Base-by-base conservation (phyloP, 2,888 invertebrate genomes). In the Hirtodrosophila confusa region DNA sequence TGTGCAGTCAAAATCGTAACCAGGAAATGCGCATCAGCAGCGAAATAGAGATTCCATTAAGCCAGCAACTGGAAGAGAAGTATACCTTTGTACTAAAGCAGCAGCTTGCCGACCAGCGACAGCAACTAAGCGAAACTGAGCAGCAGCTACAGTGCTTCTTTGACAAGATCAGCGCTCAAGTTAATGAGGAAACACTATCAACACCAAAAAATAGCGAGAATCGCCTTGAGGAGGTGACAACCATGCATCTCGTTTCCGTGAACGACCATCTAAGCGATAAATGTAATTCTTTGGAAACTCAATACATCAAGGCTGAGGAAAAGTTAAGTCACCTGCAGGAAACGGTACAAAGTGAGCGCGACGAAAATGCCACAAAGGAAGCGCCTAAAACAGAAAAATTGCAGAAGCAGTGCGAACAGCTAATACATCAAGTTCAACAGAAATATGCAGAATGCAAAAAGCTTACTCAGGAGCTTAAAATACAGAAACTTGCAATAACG, bases 141-240 rank as follows among this genome's bases (percentile, higher is more conserved):
- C 4, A 31, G 12, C n/a, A 57, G 8, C 6, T 69, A 10, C 17
- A 41, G 2, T 3, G 35, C 23, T 61, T 61, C 9, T 12, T 58
- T 6, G 8, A 29, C 2, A 23, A 24, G 8, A 23, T 58, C 3
- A n/a, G 2, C 1, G 8, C n/a, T 10, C 40, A 35, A 10, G 3
- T 58, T 8, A 7, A 40, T n/a, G 8, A 8, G 10, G 11, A 40
- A 4, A 7, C 6, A 10, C 3, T 3, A 31, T 9, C 6, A 39
- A 10, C 12, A 3, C 5, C 1, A 37, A 41, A 5, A 76, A 73
- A 35, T 12, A 5, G 6, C 9, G 4, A 31, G 7, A 29, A 12
- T 5, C 4, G 17, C 9, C 4, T 88, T 9, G 73, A 80, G 33
- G 53, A 74, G 5, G 63, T 75, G 4, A 80, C 79, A 29, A 7